phyloP scores from a whole-genome alignment of 1,140 invertebrate genomes.

The Magallana gigas region DNA sequence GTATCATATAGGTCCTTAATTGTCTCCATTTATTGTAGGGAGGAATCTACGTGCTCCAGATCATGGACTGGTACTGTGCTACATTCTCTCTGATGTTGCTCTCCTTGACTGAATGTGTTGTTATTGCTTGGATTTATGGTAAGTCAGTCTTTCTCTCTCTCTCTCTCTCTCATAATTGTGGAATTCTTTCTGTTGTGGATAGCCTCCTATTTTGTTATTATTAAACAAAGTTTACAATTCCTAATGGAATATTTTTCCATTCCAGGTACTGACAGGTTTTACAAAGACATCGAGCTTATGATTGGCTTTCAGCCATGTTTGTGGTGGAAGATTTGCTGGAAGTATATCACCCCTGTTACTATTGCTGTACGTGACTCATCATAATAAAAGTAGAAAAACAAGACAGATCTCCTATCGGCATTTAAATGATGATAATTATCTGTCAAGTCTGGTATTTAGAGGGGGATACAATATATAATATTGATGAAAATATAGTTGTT shows the following conservation, averaged over 20 bases:
- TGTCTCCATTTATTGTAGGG: constrained; percentile 70
- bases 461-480: too few species aligned
- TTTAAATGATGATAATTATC: too few species aligned
- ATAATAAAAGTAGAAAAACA: too few species aligned
- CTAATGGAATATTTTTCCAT: neutral
- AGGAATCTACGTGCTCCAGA: constrained; percentile 89
- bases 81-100: constrained; percentile 91
- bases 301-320: constrained; percentile 63
- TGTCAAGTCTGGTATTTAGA: too few species aligned
- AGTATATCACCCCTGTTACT: constrained; percentile 86
- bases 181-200: neutral
- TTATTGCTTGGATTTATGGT: constrained; percentile 79
- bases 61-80: constrained; percentile 92
- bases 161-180: neutral
- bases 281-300: constrained; percentile 74
- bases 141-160: constrained; percentile 25
- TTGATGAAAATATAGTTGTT: too few species aligned
- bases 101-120: constrained; percentile 82
- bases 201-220: neutral
- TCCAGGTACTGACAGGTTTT: constrained; percentile 67
- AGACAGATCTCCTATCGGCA: too few species aligned
- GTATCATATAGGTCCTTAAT: too few species aligned
- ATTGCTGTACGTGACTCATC: constrained; percentile 81
- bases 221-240: neutral
- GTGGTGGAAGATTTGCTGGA: constrained; percentile 89